These are phyloP conservation scores for Yasuhikotakia modesta DNA, from an alignment of 2,797 vertebrate genomes.

Conservation along the genomic window DNA sequence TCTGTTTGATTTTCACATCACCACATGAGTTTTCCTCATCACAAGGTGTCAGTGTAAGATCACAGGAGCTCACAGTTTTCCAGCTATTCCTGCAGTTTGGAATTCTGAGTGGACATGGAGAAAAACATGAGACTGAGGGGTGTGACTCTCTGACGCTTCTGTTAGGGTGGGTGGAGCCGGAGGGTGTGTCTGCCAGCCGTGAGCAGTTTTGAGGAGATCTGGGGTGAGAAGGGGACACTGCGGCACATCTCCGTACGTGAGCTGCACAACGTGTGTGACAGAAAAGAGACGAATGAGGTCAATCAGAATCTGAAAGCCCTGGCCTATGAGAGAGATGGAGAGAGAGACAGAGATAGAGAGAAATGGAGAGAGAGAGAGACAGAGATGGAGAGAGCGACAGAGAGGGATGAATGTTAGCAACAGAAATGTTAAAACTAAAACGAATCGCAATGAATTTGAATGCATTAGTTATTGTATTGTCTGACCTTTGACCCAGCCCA, in stretches of 20 bases:
- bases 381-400: no score
- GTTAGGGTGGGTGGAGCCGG: slow-evolving; percentile 71
- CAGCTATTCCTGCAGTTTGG: slow-evolving; percentile 62
- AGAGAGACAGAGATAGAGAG: neutral
- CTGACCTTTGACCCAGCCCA: slow-evolving; percentile 97
- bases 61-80: slow-evolving; percentile 65
- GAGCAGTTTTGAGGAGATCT: slow-evolving; percentile 70
- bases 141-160: slow-evolving; percentile 64
- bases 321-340: slow-evolving; percentile 69
- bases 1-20: neutral
- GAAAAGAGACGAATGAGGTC: slow-evolving; percentile 88
- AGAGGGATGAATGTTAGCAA: neutral
- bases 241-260: slow-evolving; percentile 67
- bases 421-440: neutral
- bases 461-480: neutral
- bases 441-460: neutral
- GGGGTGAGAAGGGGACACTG: slow-evolving; percentile 80
- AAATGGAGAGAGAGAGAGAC: no score
- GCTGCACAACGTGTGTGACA: slow-evolving; percentile 86
- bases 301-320: slow-evolving; percentile 87
- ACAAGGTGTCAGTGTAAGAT: neutral
- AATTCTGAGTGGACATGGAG: slow-evolving; percentile 72
- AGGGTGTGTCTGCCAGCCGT: slow-evolving; percentile 86
- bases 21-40: no score
- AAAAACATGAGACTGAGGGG: slow-evolving; percentile 67